These are phyloP conservation scores for Mixornis gularis DNA, from an alignment of 2,113 vertebrate species.

Conservation along the genomic window DNA sequence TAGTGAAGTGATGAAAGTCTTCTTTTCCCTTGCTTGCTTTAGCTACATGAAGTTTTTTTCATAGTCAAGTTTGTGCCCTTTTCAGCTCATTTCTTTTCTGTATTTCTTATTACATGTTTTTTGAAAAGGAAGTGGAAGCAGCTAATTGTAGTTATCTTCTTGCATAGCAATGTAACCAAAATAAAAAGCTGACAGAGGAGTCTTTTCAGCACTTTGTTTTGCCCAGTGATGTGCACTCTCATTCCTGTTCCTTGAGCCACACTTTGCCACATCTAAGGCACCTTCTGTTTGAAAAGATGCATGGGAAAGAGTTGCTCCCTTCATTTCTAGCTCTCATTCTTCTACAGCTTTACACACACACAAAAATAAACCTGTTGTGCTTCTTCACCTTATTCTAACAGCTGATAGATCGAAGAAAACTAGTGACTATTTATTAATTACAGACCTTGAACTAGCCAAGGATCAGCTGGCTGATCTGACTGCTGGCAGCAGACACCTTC, in stretches of 20 bases:
- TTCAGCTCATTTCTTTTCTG: not conserved
- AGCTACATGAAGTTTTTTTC: not conserved
- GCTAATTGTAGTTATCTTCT: not conserved
- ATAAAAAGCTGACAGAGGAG: not conserved
- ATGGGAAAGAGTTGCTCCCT: not conserved
- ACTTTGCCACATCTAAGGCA: rapidly evolving
- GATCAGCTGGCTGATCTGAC: not conserved
- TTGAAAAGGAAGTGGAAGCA: not conserved
- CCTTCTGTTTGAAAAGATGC: not conserved
- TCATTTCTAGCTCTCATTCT: not conserved
- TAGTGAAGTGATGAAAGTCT: not conserved
- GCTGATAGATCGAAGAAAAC: not conserved
- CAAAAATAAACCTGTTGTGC: not conserved
- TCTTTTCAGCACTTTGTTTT: not conserved
- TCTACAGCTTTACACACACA: not conserved
- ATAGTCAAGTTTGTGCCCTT: not conserved
- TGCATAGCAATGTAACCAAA: not conserved
- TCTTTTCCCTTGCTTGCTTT: not conserved
- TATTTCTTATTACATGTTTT: not conserved
- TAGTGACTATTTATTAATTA: not conserved
- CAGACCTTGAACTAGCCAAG: not conserved
- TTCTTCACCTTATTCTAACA: not conserved
- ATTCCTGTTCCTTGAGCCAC: not conserved
- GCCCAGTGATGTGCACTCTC: not conserved
- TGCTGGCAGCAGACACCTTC: not conserved